Evolutionary conservation across 2,797 vertebrate species (phyloP).

Genomic region (Sylvia borin): DNA sequence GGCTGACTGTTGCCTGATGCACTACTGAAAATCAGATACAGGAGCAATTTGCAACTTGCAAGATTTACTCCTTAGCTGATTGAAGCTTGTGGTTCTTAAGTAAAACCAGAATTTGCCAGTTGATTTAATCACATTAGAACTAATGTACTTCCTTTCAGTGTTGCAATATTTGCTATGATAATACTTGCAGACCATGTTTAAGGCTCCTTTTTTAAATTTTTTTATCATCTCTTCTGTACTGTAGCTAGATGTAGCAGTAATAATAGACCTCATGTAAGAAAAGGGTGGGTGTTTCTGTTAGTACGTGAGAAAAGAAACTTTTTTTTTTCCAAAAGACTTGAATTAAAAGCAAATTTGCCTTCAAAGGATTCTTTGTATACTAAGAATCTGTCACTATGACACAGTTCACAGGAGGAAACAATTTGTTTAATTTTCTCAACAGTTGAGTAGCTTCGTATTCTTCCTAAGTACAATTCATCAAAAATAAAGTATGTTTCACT

Average conservation of each 20-base stretch:
- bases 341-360: conserved; percentile 17
- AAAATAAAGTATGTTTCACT: neutral
- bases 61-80: neutral
- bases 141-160: neutral
- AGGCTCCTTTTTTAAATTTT: neutral
- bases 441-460: neutral
- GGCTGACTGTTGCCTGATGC: neutral
- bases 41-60: neutral
- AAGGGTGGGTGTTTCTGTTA: neutral
- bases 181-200: neutral
- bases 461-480: neutral
- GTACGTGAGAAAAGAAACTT: neutral
- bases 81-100: neutral
- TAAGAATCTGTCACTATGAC: neutral
- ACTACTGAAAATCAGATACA: neutral
- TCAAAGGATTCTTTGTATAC: neutral
- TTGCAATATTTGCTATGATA: neutral
- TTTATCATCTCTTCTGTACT: neutral
- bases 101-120: neutral
- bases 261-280: neutral
- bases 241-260: neutral
- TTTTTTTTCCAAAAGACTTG: neutral
- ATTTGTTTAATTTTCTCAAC: conserved; percentile 17
- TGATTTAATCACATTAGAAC: neutral
- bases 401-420: conserved; percentile 5